Base-by-base conservation (phyloP, 2,797 vertebrate species). In the Phoebastria nigripes region DNA sequence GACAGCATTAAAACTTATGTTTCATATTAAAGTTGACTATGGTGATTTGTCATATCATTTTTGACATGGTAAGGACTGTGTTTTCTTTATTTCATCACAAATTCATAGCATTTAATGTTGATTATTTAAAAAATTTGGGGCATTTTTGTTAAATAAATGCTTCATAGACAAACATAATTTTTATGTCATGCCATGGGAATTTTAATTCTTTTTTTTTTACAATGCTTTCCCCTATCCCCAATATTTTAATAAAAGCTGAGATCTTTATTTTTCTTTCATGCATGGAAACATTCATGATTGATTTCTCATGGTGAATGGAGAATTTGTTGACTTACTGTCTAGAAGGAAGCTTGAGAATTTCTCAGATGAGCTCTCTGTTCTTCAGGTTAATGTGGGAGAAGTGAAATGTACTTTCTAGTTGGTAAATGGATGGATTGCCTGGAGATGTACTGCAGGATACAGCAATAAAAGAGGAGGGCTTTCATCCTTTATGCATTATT, bases 361-460 rank as follows among this genome's bases (percentile, higher is more conserved):
- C 44, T 90, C 29, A 84, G 29, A 52, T 39, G 71, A 31, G 22
- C 41, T 87, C 39, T 92, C 72, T 71, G 62, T 84, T 84, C 47
- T 86, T 82, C 52, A 90, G 81, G 86, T 73, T 91, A 96, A 87
- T 84, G 31, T 17, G 31, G 5, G 24, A 62, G 70, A 29, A 91
- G 28, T 55, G 25, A 52, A 92, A 82, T 49, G 11, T 66, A 63
- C 21, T 87, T 33, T 91, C 79, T 86, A 92, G 78, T 70, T 89
- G 52, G 9, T 91, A 79, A 95, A 87, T 90, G 88, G 87, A 91
- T 78, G 47, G 63, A 52, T 71, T 94, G 84, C n/a, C 52, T 87
- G 15, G 21, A 95, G 81, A 95, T 72, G 42, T 76, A 46, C 33
- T 90, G 63, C 44, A 65, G 49, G 55, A 35, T 88, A n/a, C 35